Percentiles rank a stretch among this genome's conserved stretches.
Evolutionary conservation across 2,797 vertebrate genomes (phyloP).

Genomic region (Mormyrus proboscirostris): DNA sequence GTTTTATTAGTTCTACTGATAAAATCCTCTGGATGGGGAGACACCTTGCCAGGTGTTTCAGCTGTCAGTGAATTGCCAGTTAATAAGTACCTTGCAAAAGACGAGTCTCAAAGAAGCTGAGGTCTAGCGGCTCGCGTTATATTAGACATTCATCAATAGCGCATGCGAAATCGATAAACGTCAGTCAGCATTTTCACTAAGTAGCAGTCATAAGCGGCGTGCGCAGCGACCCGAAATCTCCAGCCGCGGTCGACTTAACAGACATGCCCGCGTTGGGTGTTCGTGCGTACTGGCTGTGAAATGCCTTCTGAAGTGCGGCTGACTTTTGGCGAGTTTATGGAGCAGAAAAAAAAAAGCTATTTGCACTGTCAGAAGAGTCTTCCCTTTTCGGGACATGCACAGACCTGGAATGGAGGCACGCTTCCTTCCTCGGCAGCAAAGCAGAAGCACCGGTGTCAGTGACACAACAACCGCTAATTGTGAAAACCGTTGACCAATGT

Average conservation of each 20-base stretch:
- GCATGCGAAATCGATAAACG: not conserved
- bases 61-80: not conserved
- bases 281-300: not conserved
- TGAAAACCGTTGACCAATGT: not conserved
- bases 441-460: not conserved
- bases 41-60: not conserved
- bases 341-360: not conserved
- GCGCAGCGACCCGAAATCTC: not conserved
- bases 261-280: not conserved
- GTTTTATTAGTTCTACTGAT: not conserved
- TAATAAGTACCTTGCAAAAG: not conserved
- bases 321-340: not conserved
- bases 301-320: not conserved
- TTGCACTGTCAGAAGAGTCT: not conserved
- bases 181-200: not conserved
- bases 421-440: not conserved
- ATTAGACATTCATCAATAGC: not conserved
- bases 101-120: not conserved
- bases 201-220: not conserved
- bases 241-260: not conserved
- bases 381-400: not conserved
- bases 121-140: not conserved
- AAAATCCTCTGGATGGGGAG: not conserved
- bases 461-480: not conserved
- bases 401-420: not conserved